Evolutionary conservation across 2,797 vertebrate genomes (phyloP).

Genomic region (Esox lucius): DNA sequence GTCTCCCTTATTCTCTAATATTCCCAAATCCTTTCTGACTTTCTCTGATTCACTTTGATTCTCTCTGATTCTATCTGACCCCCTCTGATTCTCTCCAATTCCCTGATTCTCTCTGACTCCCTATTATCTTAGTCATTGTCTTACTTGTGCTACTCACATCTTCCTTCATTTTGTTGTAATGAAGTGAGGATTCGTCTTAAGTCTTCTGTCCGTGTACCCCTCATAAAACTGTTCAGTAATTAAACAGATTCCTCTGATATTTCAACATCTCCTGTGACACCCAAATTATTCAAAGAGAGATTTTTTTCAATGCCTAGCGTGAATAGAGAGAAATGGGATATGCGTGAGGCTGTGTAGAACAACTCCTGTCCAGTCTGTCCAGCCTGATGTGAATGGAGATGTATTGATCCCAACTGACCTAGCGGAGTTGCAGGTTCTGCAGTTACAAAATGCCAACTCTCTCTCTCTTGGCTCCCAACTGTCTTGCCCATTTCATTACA

Average conservation of each 20-base stretch:
- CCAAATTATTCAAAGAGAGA: neutral
- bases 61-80: conserved; percentile 20
- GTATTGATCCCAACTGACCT: conserved; percentile 72
- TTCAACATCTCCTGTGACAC: neutral
- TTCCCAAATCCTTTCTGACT: conserved; percentile 40
- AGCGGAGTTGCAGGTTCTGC: conserved; percentile 56
- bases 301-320: neutral
- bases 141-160: too few species aligned
- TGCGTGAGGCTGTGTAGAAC: conserved; percentile 56
- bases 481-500: conserved; percentile 78
- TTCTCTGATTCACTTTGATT: neutral
- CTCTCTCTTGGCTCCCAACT: conserved; percentile 47
- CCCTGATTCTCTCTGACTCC: conserved; percentile 26
- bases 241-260: neutral
- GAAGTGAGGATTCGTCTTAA: neutral
- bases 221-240: neutral
- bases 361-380: conserved; percentile 67
- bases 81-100: neutral
- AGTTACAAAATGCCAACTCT: conserved; percentile 63
- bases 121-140: neutral
- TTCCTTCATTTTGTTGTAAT: neutral
- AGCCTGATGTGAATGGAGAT: conserved; percentile 67
- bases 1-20: conserved; percentile 14
- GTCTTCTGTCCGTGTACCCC: neutral
- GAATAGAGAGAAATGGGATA: conserved; percentile 22